Percentiles rank a stretch among this genome's conserved stretches.
Evolutionary conservation across 2,113 vertebrate species (phyloP).

Genomic region (Leucoraja erinaceus): DNA sequence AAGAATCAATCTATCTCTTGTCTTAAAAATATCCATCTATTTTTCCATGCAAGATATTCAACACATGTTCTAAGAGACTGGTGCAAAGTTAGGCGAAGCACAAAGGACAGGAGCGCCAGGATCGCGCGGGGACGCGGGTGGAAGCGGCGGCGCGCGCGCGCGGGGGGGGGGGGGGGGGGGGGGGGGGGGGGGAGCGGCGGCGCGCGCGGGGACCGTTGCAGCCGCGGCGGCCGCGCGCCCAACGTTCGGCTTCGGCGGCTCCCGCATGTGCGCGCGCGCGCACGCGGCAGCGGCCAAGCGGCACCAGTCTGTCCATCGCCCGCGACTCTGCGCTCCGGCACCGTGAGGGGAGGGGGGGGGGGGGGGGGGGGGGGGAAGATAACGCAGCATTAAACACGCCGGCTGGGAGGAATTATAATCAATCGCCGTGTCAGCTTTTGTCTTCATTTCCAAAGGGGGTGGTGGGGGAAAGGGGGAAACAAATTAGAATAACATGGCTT

Average conservation of each 20-base stretch:
- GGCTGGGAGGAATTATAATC: no score
- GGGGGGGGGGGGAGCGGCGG: not conserved
- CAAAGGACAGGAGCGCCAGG: not conserved
- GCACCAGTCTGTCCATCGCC: not conserved
- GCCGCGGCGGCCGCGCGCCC: not conserved
- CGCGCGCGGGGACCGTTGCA: not conserved
- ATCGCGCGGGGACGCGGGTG: no score
- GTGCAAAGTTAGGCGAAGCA: not conserved
- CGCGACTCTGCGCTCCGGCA: not conserved
- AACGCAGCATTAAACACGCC: not conserved
- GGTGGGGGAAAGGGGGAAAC: no score
- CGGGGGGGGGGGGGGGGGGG: no score
- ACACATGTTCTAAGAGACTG: no score
- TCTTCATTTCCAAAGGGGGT: no score
- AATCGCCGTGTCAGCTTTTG: no score
- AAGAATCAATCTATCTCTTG: no score
- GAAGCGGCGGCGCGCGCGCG: not conserved
- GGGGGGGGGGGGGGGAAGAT: no score
- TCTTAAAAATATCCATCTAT: no score
- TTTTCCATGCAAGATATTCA: no score
- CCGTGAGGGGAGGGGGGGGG: not conserved
- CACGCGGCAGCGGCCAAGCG: not conserved
- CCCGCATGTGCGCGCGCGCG: not conserved
- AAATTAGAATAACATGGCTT: conserved; percentile 46
- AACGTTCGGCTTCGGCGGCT: not conserved